phyloP scores from a whole-genome alignment of 2,113 vertebrate genomes.

The Cavia aperea region DNA sequence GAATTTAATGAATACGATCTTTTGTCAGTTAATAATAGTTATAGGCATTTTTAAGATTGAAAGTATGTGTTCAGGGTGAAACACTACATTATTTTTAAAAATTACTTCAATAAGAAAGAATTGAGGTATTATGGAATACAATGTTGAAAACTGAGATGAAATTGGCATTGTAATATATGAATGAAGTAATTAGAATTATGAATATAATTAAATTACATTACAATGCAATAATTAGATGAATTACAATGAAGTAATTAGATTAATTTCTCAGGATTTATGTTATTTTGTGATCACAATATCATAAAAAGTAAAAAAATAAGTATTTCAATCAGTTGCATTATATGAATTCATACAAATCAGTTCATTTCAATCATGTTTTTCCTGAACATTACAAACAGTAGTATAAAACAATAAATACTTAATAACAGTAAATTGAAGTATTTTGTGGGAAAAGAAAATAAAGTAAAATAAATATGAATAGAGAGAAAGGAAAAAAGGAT shows the following conservation, averaged over 20 bases:
- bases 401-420: background rate
- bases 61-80: too few species aligned
- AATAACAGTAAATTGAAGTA: background rate
- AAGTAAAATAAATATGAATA: background rate
- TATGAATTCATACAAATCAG: background rate
- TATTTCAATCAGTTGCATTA: background rate
- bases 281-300: background rate
- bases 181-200: background rate
- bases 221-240: too few species aligned
- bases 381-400: background rate
- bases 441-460: background rate
- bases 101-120: too few species aligned
- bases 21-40: too few species aligned
- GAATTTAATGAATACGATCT: background rate
- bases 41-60: too few species aligned
- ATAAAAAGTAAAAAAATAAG: background rate
- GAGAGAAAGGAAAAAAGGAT: background rate
- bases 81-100: too few species aligned
- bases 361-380: background rate
- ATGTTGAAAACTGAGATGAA: too few species aligned
- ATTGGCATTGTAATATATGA: too few species aligned
- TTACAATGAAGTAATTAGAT: background rate
- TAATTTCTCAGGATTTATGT: background rate
- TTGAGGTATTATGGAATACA: too few species aligned
- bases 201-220: too few species aligned